A percentile compares a stretch with the other conserved stretches of the same genome.
Evolutionary conservation across 2,888 invertebrate genomes (phyloP).

Genomic region (Drosophila leonis): DNA sequence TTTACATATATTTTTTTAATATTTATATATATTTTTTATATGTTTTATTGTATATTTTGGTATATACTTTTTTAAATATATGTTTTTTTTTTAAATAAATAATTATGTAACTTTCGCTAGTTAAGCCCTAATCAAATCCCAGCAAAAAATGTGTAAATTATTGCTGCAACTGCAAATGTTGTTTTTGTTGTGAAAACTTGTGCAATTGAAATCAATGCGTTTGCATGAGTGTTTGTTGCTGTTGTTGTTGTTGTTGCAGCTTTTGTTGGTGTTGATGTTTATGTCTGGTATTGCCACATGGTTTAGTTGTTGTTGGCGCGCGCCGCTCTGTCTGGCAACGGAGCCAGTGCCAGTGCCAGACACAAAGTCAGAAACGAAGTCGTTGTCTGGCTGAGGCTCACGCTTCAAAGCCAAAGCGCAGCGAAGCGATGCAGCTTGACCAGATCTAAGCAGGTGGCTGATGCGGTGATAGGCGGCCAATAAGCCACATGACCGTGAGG

Average conservation of each 20-base stretch:
- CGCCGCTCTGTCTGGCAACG: constrained; percentile 58
- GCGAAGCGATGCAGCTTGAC: constrained; percentile 21
- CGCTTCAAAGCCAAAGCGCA: constrained; percentile 10
- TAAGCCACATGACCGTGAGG: constrained; percentile 28
- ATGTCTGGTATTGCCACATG: constrained; percentile 59
- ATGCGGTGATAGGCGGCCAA: background rate
- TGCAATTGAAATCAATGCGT: constrained; percentile 54
- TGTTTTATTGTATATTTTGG: no score
- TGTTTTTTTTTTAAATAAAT: background rate
- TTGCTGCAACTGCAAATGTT: constrained; percentile 42
- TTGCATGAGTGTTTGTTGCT: constrained; percentile 7
- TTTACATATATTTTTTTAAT: background rate
- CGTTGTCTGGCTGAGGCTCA: constrained; percentile 7
- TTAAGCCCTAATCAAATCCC: background rate
- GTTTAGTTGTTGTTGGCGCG: constrained; percentile 42
- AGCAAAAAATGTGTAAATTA: background rate
- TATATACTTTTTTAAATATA: background rate
- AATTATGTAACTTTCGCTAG: background rate
- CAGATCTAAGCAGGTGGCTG: constrained; percentile 4
- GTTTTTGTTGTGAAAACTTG: constrained; percentile 28
- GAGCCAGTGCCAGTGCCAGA: constrained; percentile 23
- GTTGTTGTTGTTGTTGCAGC: constrained; percentile 13
- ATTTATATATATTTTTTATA: background rate
- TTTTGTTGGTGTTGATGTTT: constrained; percentile 21
- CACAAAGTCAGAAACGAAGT: constrained; percentile 1